Evolutionary conservation across 2,113 vertebrate species (phyloP).

Genomic region (Istiophorus platypterus): DNA sequence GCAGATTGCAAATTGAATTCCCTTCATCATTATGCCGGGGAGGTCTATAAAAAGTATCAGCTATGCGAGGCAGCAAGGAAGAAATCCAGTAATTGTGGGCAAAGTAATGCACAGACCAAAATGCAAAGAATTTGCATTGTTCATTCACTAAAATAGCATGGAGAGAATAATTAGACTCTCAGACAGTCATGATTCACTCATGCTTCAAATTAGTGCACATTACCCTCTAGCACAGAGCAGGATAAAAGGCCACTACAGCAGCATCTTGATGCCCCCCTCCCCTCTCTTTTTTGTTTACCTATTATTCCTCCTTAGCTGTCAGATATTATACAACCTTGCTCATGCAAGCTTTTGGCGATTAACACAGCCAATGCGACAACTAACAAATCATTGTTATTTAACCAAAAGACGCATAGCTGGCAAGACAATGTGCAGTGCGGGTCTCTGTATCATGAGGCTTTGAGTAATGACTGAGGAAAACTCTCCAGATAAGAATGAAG

Average conservation of each 20-base stretch:
- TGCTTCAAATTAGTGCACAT: neutral
- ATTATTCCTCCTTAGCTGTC: slow-evolving; percentile 52
- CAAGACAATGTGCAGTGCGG: neutral
- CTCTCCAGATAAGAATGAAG: slow-evolving; percentile 49
- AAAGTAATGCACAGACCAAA: neutral
- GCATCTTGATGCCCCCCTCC: slow-evolving; percentile 11
- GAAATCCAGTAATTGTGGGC: neutral
- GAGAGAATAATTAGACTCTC: slow-evolving; percentile 2
- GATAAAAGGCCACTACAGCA: neutral
- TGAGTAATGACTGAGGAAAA: slow-evolving; percentile 25
- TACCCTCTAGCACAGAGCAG: slow-evolving; percentile 19
- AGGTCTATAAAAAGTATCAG: neutral
- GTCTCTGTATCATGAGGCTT: slow-evolving; percentile 36
- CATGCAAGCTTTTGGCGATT: slow-evolving; percentile 42
- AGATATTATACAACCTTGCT: slow-evolving; percentile 52
- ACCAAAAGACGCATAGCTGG: slow-evolving; percentile 8
- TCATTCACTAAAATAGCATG: slow-evolving; percentile 6
- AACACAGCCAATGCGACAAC: slow-evolving; percentile 37
- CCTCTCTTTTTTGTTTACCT: slow-evolving; percentile 49
- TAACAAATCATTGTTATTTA: slow-evolving; percentile 27
- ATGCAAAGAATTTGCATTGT: slow-evolving; percentile 9
- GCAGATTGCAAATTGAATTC: neutral
- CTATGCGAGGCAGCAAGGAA: neutral
- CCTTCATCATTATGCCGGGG: neutral
- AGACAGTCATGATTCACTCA: slow-evolving; percentile 23